Conservation (phyloP, 2,113 vertebrate species). For the Sinocyclocheilus rhinocerous region DNA sequence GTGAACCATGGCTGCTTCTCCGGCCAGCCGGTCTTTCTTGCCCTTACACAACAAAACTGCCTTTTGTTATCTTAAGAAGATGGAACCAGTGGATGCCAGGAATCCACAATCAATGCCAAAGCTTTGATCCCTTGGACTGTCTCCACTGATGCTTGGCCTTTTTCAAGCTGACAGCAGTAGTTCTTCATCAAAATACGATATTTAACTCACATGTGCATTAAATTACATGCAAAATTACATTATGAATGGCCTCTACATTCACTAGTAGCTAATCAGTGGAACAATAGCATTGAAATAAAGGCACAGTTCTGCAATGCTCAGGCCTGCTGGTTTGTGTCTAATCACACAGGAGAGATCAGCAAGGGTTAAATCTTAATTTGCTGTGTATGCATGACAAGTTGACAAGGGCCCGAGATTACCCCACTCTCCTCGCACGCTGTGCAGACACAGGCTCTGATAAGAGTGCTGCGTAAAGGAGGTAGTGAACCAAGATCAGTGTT, state of each 20-base stretch:
- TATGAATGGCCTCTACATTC: not conserved
- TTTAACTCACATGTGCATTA: conserved; percentile 14
- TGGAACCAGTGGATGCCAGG: conserved; percentile 59
- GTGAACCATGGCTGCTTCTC: conserved; percentile 58
- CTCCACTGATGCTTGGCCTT: conserved; percentile 47
- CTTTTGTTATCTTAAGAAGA: conserved; percentile 63
- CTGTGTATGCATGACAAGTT: conserved; percentile 61
- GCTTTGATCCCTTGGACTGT: conserved; percentile 54
- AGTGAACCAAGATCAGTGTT: conserved; percentile 34
- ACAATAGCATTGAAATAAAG: not conserved
- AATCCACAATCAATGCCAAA: conserved; percentile 61
- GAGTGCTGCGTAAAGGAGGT: not conserved
- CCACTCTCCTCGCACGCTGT: not conserved
- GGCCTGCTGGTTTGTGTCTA: not conserved
- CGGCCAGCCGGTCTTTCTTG: conserved; percentile 49
- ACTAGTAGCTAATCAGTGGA: not conserved
- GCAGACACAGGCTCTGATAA: conserved; percentile 9
- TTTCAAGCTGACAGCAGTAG: conserved; percentile 28
- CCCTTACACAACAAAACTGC: conserved; percentile 53
- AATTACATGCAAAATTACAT: conserved; percentile 5
- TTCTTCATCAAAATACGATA: conserved; percentile 10
- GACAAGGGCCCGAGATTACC: conserved; percentile 39
- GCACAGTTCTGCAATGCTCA: not conserved
- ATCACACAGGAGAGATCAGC: conserved; percentile 46
- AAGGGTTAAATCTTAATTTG: conserved; percentile 61